Evolutionary conservation across 2,113 vertebrate genomes (phyloP), one percentile per base, ranked within the genome.

Genomic region (Calcarius ornatus): DNA sequence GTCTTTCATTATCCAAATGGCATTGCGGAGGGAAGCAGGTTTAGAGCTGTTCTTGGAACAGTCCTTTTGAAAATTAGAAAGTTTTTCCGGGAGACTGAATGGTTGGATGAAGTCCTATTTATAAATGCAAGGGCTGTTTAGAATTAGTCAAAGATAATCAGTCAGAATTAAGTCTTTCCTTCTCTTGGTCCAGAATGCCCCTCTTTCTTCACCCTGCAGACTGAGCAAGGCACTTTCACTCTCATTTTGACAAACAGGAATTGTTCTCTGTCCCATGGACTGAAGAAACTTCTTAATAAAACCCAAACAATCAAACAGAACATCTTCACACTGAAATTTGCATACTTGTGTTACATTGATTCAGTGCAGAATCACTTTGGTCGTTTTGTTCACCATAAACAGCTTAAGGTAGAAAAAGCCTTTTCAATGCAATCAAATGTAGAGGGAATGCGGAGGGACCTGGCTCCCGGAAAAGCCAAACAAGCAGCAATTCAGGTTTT

Each of bases 91-190:
- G 25, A 95, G 86, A 59, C 48, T 59, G 53, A 71, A 69, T 69
- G 48, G 33, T 68, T 97, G 95, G 94, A 84, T 82, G 68, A 78
- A 92, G 22, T 93, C 57, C 76, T 57, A 69, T 90, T 92, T 92
- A 68, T 85, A 95, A 93, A 86, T 65, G 80, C 11, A 40, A 35
- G 15, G 78, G 19, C 68, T 94, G 83, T 72, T 95, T 86, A 60
- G 83, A 94, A 69, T 91, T 81, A 73, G 73, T 94, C 54, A 18
- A 69, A 92, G 82, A 61, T 78, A 73, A 94, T 90, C 48, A 64
- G 61, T 90, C 83, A 86, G 77, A 85, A 89, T 92, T 53, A 72
- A 65, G 64, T 54, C 56, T 95, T 94, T 83, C 60, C 53, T 93
- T n/a, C 53, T n/a, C 59, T 70, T 59, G 68, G 65, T 78, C 51